Percentiles rank a stretch among this genome's conserved stretches.
phyloP scores from a whole-genome alignment of 1,140 invertebrate genomes.

The Drosophila bocqueti region DNA sequence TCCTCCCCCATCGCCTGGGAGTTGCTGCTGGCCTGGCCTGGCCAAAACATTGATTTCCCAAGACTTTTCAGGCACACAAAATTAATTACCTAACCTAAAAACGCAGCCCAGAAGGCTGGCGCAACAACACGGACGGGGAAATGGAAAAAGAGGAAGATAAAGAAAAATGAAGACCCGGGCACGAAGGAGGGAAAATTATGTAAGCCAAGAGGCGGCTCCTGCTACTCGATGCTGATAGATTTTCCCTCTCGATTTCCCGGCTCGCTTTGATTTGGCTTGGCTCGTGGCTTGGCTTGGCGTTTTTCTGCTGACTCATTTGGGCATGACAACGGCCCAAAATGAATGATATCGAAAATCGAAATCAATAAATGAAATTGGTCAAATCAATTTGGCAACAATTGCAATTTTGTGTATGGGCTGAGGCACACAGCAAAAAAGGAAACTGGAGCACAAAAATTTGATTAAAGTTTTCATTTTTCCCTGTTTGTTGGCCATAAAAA shows the following conservation, averaged over 20 bases:
- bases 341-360: constrained; percentile 82
- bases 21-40: constrained; percentile 23
- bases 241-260: constrained; percentile 50
- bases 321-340: constrained; percentile 67
- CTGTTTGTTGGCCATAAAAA: constrained; percentile 25
- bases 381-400: constrained; percentile 83
- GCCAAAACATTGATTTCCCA: constrained; percentile 79
- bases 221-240: constrained; percentile 54
- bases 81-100: constrained; percentile 83
- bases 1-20: constrained; percentile 51
- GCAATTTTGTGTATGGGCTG: constrained; percentile 56
- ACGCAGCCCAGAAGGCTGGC: constrained; percentile 46
- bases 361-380: constrained; percentile 83
- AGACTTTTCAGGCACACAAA: constrained; percentile 76
- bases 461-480: constrained; percentile 62
- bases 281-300: constrained; percentile 13
- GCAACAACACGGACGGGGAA: constrained; percentile 22
- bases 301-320: constrained; percentile 75
- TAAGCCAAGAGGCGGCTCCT: constrained; percentile 38
- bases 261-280: constrained; percentile 48
- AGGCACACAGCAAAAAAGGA: constrained; percentile 25
- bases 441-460: constrained; percentile 71
- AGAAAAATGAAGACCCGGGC: constrained; percentile 2
- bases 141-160: constrained; percentile 6
- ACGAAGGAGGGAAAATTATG: constrained; percentile 52